A percentile compares a stretch with the other conserved stretches of the same genome.
Conservation (phyloP, 2,797 vertebrate species). For the Pelochelys cantorii region DNA sequence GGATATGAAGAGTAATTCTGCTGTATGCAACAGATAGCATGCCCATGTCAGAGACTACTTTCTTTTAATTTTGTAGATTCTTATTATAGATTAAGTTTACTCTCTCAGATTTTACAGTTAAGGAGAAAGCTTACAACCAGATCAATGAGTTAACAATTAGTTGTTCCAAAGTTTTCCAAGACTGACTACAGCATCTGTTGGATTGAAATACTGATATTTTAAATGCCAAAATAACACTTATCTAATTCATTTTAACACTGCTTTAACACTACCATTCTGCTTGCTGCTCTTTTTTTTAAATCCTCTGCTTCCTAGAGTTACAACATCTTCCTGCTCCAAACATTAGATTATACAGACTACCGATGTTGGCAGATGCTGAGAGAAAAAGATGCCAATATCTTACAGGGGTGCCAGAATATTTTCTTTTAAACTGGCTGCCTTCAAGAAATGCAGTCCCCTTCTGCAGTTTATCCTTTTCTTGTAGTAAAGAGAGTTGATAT, state of each 20-base stretch:
- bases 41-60: not conserved
- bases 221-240: not conserved
- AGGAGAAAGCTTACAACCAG: not conserved
- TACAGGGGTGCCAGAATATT: not conserved
- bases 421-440: not conserved
- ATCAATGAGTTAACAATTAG: not conserved
- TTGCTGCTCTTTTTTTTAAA: not conserved
- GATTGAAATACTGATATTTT: not conserved
- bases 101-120: not conserved
- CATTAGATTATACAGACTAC: not conserved
- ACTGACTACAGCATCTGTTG: not conserved
- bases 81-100: not conserved
- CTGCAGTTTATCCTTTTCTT: not conserved
- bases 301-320: not conserved
- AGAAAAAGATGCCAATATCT: not conserved
- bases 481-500: not conserved
- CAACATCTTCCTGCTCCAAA: fast-evolving
- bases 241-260: not conserved
- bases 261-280: not conserved
- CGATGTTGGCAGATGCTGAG: not conserved
- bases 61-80: not conserved
- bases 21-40: not conserved
- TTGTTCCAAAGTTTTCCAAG: not conserved
- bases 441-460: not conserved
- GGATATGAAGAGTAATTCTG: not conserved